Percentiles rank a stretch among this genome's conserved stretches.
Conservation (phyloP, 2,888 invertebrate genomes). For the Ochlodes sylvanus region DNA sequence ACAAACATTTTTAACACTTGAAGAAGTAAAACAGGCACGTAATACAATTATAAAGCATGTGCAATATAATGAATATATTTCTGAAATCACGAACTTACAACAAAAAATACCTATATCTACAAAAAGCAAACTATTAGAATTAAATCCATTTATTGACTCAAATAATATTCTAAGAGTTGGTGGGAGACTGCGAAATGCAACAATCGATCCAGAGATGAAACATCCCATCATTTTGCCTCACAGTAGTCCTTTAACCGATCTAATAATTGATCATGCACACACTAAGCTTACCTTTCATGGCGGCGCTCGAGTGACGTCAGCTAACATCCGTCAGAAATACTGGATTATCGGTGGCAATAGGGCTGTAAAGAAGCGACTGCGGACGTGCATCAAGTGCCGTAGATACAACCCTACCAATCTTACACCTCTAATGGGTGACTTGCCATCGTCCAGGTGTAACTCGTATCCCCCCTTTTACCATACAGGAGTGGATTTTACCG, state of each 20-base stretch:
- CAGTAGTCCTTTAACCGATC: slow-evolving; percentile 15
- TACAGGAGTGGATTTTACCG: slow-evolving; percentile 43
- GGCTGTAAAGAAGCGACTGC: slow-evolving; percentile 40
- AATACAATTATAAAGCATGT: slow-evolving; percentile 18
- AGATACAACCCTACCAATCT: slow-evolving; percentile 35
- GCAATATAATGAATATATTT: slow-evolving; percentile 28
- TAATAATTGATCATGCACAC: slow-evolving; percentile 41
- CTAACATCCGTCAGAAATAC: slow-evolving; percentile 38
- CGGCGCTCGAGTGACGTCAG: slow-evolving; percentile 34
- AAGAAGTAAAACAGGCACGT: slow-evolving; percentile 17
- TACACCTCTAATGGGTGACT: slow-evolving; percentile 37
- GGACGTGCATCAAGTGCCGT: slow-evolving; percentile 39
- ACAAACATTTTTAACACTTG: slow-evolving; percentile 7
- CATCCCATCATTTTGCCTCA: slow-evolving; percentile 37
- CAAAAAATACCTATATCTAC: slow-evolving; percentile 12
- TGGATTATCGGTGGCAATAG: slow-evolving; percentile 39
- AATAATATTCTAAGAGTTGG: slow-evolving; percentile 38
- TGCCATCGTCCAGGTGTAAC: slow-evolving; percentile 17
- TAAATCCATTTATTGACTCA: slow-evolving; percentile 37
- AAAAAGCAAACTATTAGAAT: slow-evolving; percentile 33
- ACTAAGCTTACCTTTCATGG: slow-evolving; percentile 38
- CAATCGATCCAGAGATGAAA: slow-evolving; percentile 35
- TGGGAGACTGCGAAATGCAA: slow-evolving; percentile 35
- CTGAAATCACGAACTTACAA: slow-evolving; percentile 25
- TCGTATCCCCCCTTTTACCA: slow-evolving; percentile 39